Evolutionary conservation across 1,140 invertebrate species (phyloP).

Genomic region (Saccostrea echinata): DNA sequence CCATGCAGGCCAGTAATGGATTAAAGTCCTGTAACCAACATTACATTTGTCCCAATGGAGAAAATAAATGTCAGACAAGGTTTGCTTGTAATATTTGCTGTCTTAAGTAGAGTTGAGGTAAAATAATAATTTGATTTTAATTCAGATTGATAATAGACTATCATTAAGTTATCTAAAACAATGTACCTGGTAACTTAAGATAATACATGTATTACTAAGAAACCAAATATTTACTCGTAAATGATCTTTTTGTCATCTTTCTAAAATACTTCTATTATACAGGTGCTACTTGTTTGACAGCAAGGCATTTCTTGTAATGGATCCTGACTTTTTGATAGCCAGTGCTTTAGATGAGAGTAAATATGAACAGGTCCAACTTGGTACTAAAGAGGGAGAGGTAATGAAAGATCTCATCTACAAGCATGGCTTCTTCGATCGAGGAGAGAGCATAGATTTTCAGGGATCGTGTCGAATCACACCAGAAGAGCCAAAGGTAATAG

Average conservation of each 20-base stretch:
- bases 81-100: conserved; percentile 41
- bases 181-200: too few species aligned
- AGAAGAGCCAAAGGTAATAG: conserved; percentile 76
- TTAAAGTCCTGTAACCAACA: conserved; percentile 77
- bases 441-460: conserved; percentile 79
- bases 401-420: conserved; percentile 81
- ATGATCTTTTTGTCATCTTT: not conserved
- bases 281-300: conserved; percentile 81
- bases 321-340: conserved; percentile 79
- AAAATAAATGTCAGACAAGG: conserved; percentile 78
- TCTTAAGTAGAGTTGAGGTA: too few species aligned
- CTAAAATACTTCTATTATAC: conserved; percentile 34
- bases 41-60: conserved; percentile 78
- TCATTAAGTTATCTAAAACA: too few species aligned
- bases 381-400: conserved; percentile 80
- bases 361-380: conserved; percentile 79
- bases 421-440: conserved; percentile 78
- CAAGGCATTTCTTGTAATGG: conserved; percentile 79
- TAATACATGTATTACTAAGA: too few species aligned
- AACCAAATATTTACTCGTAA: too few species aligned
- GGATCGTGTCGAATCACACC: conserved; percentile 80
- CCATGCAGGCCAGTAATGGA: conserved; percentile 79
- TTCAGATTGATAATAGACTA: too few species aligned
- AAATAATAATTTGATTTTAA: too few species aligned
- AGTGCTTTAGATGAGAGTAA: conserved; percentile 78